Evolutionary conservation across 2,888 invertebrate species (phyloP), one percentile per base, ranked within the genome.

Genomic region (Eremobia ochroleuca): DNA sequence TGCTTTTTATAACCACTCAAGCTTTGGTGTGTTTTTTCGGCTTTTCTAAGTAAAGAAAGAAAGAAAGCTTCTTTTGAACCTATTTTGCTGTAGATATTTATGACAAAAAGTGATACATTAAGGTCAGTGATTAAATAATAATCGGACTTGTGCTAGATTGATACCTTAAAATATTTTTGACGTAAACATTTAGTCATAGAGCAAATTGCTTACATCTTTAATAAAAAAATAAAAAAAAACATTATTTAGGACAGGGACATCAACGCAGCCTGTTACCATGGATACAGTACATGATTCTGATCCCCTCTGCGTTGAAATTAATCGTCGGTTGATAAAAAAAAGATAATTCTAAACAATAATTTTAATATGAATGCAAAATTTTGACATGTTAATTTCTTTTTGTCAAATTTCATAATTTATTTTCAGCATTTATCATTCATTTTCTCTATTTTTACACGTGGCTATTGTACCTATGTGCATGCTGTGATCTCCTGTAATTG

Each of bases 1-100:
- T 43, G 58, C 9, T 83, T 82, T 85, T 77, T 72, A 34, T 46
- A 65, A 67, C 64, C 67, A 81, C 46, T 81, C 43, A 67, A 75
- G 76, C 49, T 81, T 71, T 46, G n/a, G 15, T 25, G 15, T 21
- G 5, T n/a, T 59, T 67, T 73, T 76, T n/a, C 8, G 59, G 59
- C 18, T 81, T 67, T 75, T 59, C 25, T 2, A 5, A 28, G 34
- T n/a, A 49, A 43, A 3, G n/a, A 37, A 58, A 3, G n/a, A 37
- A 58, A 31, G 62, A 61, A 81, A 65, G 25, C 34, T 13, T 65
- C 34, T 58, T 62, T 72, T 3, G 15, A 37, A n/a, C 5, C 3
- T 70, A 34, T 58, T 73, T 55, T 59, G 25, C 52, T 46, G 52
- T 58, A 73, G 9, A 59, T 46, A 40, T 58, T 49, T 59, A 61